These are phyloP conservation scores for Morphnarchus princeps DNA, from an alignment of 2,113 vertebrate species.

Conservation along the genomic window DNA sequence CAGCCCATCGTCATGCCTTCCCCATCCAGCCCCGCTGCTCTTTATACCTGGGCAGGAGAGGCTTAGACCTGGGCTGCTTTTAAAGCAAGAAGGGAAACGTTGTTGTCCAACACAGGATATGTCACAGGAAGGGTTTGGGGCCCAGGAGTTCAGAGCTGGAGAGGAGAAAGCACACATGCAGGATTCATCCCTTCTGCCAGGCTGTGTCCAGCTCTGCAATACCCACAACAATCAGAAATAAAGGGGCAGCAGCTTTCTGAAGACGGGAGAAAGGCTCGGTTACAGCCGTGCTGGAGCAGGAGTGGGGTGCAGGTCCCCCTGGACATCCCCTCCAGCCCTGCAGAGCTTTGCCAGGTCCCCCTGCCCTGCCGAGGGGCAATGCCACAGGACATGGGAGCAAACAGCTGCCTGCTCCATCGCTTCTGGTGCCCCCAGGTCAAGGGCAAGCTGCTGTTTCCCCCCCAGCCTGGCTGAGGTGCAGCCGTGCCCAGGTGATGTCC, in stretches of 20 bases:
- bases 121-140: background rate
- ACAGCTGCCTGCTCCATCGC: accelerated
- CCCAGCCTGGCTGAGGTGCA: accelerated
- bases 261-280: accelerated
- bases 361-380: background rate
- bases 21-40: background rate
- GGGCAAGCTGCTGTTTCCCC: background rate
- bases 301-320: background rate
- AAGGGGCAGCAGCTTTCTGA: background rate
- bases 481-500: accelerated
- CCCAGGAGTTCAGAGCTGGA: background rate
- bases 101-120: accelerated
- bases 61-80: background rate
- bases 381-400: accelerated
- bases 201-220: background rate
- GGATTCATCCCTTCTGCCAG: too few relatives aligned
- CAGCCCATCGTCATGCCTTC: background rate
- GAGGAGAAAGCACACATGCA: accelerated
- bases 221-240: background rate
- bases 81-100: background rate
- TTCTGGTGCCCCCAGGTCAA: accelerated
- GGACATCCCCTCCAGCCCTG: background rate
- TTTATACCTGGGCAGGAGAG: background rate
- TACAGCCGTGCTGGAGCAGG: accelerated
- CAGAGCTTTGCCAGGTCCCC: background rate